Conservation (phyloP, 2,113 vertebrate species). For the Baryphthengus martii region DNA sequence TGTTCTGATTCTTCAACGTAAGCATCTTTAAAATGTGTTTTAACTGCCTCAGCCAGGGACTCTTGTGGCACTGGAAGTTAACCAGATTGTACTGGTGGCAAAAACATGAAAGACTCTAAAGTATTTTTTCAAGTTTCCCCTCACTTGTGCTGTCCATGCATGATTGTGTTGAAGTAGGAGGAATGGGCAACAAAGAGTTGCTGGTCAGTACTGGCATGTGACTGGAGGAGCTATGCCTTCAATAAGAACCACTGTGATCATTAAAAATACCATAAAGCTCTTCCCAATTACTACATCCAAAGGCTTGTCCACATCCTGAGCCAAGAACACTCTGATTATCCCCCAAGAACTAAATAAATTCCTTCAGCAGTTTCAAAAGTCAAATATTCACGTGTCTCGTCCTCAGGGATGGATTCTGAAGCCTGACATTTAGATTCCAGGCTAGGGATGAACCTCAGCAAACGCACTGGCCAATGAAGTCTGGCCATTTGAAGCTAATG, state of each 20-base stretch:
- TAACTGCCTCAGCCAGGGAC: neutral
- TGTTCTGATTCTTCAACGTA: neutral
- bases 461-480: neutral
- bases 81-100: neutral
- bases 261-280: neutral
- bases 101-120: neutral
- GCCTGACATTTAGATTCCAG: neutral
- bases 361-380: neutral
- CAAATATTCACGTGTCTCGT: neutral
- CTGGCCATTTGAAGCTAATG: neutral
- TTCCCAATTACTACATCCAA: neutral
- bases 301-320: neutral
- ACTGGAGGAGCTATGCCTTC: neutral
- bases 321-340: neutral
- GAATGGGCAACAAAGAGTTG: neutral
- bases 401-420: neutral
- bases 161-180: neutral
- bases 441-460: neutral
- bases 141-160: rapidly evolving
- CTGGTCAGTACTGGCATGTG: neutral
- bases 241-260: neutral
- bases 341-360: neutral
- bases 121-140: neutral
- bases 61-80: neutral
- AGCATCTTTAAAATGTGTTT: neutral